Conservation (phyloP, 1,140 invertebrate genomes). For the Solenopsis invicta region DNA sequence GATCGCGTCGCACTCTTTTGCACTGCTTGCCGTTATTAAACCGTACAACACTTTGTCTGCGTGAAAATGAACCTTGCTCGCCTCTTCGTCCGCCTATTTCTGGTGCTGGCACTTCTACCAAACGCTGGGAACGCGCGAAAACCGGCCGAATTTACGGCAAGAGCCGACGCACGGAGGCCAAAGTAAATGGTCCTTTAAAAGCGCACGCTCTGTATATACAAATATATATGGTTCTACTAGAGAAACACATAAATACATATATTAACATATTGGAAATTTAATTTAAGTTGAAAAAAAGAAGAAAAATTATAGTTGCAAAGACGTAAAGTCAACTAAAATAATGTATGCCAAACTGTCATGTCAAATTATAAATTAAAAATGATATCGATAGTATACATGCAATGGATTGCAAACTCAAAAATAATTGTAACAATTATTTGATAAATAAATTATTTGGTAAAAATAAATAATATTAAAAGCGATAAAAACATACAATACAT, state of each 20-base stretch:
- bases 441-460: background rate
- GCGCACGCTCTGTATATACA: conserved; percentile 17
- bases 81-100: conserved; percentile 46
- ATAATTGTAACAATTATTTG: background rate
- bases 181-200: conserved; percentile 62
- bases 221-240: background rate
- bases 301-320: background rate
- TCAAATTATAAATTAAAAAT: background rate
- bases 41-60: conserved; percentile 47
- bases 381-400: background rate
- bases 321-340: background rate
- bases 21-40: conserved; percentile 41
- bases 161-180: conserved; percentile 41
- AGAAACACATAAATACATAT: background rate
- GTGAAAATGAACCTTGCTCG: conserved; percentile 41
- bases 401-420: background rate
- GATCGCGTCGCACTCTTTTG: conserved; percentile 35
- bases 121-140: conserved; percentile 44
- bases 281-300: background rate
- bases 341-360: background rate
- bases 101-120: conserved; percentile 52
- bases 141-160: conserved; percentile 50
- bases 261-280: background rate
- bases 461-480: background rate
- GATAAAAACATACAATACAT: background rate